A percentile compares a stretch with the other conserved stretches of the same genome.
Evolutionary conservation across 2,113 vertebrate species (phyloP).

Genomic region (Chaetodon auriga): DNA sequence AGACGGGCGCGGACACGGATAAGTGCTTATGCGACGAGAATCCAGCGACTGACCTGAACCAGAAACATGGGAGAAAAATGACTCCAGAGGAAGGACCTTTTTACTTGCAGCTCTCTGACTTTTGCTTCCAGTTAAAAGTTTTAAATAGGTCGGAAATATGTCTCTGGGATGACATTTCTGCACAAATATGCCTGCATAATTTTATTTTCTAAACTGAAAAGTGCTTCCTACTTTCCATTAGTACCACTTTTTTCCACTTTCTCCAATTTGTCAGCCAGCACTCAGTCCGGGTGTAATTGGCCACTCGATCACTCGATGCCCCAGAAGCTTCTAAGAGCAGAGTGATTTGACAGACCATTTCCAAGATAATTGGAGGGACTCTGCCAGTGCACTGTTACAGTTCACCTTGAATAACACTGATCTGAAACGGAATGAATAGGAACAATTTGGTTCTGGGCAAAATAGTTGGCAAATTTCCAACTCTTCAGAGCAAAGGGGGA

Average conservation of each 20-base stretch:
- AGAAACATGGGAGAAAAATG: conserved; percentile 12
- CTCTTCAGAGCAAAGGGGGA: conserved; percentile 1
- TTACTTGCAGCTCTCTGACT: not conserved
- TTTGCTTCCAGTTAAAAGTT: conserved; percentile 11
- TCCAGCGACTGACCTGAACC: conserved; percentile 82
- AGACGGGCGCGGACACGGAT: conserved; percentile 65
- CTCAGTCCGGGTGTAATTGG: conserved; percentile 48
- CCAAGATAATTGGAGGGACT: conserved; percentile 52
- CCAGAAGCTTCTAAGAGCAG: conserved; percentile 43
- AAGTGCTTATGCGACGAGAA: conserved; percentile 83
- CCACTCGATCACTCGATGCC: conserved; percentile 49
- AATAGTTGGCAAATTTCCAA: conserved; percentile 34
- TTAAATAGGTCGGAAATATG: not conserved
- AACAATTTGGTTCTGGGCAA: conserved; percentile 22
- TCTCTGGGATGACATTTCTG: conserved; percentile 21
- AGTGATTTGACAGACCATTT: conserved; percentile 58
- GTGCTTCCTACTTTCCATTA: conserved; percentile 30
- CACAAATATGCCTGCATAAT: conserved; percentile 3
- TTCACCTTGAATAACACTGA: conserved; percentile 57
- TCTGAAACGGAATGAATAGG: conserved; percentile 42
- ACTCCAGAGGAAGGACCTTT: not conserved
- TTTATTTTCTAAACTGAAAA: conserved; percentile 29
- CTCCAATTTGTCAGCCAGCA: conserved; percentile 45
- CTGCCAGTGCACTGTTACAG: conserved; percentile 29
- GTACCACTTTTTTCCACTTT: conserved; percentile 1